Base-by-base conservation (phyloP, 2,797 vertebrate species). In the Myotis pilosus region DNA sequence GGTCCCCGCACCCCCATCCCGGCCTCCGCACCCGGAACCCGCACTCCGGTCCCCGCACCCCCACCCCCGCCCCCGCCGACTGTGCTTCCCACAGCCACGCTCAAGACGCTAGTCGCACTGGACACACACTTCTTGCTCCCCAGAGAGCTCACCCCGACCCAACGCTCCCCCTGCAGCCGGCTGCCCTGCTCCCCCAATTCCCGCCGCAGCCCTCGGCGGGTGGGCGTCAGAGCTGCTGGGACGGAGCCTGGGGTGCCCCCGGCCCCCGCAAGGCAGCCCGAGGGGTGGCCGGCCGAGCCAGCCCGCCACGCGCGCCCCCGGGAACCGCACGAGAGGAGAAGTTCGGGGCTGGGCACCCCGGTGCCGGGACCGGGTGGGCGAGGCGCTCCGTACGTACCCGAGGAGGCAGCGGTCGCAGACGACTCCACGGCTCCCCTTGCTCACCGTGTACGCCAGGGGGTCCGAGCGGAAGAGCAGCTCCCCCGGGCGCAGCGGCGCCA, bases 381-480 rank as follows among this genome's bases (percentile, higher is more conserved):
- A 82, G 0, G 11, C 47, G 81, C 33, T 3, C 36, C 23, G 53
- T 9, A 95, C 95, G 30, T 98, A 99, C 99, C 99, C 98, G 86
- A 97, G 98, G 22, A 99, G 98, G 98, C 99, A 99, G 96, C 92
- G 94, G 57, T 99, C 99, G 66, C 99, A 99, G 5, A 98, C 97
- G 0, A 97, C 87, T 87, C 98, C 98, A 8, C 98, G 87, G 53
- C 97, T 97, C 85, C 97, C 97, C 79, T 97, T 98, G 95, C 97
- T 98, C 74, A 99, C 98, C 1, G 98, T 98, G 95, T 98, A 98
- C 0, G 98, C 99, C 97, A 99, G 98, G 6, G 99, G 99, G 51
- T 98, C 96, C 1, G 97, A 95, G 3, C 97, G 98, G 81, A 96
- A 98, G 4, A 99, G 96, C 95, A 99, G 96, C 87, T 99, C 98